Base-by-base conservation (phyloP, 2,113 vertebrate species). In the Ctenomys sociabilis region DNA sequence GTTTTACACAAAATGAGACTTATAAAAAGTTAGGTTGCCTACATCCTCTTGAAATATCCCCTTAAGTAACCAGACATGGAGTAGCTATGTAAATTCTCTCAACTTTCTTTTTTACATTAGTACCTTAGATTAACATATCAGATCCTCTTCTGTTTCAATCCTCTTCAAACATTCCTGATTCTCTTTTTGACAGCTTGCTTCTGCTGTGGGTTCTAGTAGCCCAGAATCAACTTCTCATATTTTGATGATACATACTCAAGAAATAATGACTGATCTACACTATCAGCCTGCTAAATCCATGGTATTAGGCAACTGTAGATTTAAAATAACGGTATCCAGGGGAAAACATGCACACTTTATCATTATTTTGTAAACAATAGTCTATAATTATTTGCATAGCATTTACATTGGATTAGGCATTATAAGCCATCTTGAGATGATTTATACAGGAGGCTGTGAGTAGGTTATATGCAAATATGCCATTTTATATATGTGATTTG, bases 181-280 rank as follows among this genome's bases (percentile, higher is more conserved):
- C 59, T 90, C 88, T 77, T 82, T 93, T 63, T 49, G 26, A 64
- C 35, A 95, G 49, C 54, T 43, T 92, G 28, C 43, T 57, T 81
- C 87, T 24, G 43, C 68, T 87, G 52, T 28, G 59, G 32, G 57
- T 61, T 94, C 22, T 88, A 32, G 19, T 19, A 16, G 85, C 26
- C 96, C 81, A 72, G 52, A 54, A 73, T 57, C 13, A 72, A 93
- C 73, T 49, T 80, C n/a, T 93, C 26, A 49, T 63, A 94, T 66
- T 80, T 88, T 80, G 45, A 54, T 57, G 64, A 30, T 1, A 87
- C 21, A n/a, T 43, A 88, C 88, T 35, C 43, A 94, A 84, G 63
- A 95, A 93, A 88, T 88, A 93, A 83, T 7, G 17, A 91, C 49
- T 72, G 40, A 81, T 5, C 40, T 63, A 12, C 32, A 49, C 37